phyloP scores from a whole-genome alignment of 2,888 invertebrate species.

The Melanostoma scalare region DNA sequence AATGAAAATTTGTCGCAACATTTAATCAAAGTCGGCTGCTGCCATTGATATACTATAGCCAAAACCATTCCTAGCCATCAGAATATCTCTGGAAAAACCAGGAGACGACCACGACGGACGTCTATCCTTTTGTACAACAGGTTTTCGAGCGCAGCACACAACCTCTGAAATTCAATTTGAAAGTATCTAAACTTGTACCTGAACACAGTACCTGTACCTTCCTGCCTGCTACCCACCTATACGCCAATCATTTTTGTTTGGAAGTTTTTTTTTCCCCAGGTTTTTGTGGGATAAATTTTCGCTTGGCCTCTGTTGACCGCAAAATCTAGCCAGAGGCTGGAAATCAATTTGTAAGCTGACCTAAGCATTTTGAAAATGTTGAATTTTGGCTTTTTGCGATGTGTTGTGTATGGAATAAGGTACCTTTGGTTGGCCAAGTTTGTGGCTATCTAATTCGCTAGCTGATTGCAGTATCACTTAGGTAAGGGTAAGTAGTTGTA shows the following conservation, averaged over 20 bases:
- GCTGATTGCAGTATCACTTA: slow-evolving; percentile 44
- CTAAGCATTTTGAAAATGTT: slow-evolving; percentile 69
- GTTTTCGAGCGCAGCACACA: slow-evolving; percentile 34
- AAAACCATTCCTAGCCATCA: background rate
- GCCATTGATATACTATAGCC: slow-evolving; percentile 17
- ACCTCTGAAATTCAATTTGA: slow-evolving; percentile 69
- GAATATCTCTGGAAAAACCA: slow-evolving; percentile 57
- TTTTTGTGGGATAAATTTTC: slow-evolving; percentile 60
- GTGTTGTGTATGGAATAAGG: slow-evolving; percentile 22
- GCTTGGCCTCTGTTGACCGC: slow-evolving; percentile 57
- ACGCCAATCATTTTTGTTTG: slow-evolving; percentile 69
- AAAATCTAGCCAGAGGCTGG: slow-evolving; percentile 61
- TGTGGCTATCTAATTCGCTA: slow-evolving; percentile 70
- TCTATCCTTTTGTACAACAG: slow-evolving; percentile 65
- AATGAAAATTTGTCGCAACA: slow-evolving; percentile 72
- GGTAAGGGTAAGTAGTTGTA: slow-evolving; percentile 32
- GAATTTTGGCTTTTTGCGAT: slow-evolving; percentile 52
- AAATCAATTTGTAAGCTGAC: slow-evolving; percentile 73
- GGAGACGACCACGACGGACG: slow-evolving; percentile 26
- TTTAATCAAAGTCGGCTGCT: slow-evolving; percentile 72
- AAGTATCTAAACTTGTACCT: slow-evolving; percentile 71
- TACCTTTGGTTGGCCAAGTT: slow-evolving; percentile 55
- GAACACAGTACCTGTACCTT: slow-evolving; percentile 29
- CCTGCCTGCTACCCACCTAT: background rate
- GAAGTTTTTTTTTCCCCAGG: slow-evolving; percentile 24